phyloP scores from a whole-genome alignment of 1,140 invertebrate species.

The Heliconius nattereri region DNA sequence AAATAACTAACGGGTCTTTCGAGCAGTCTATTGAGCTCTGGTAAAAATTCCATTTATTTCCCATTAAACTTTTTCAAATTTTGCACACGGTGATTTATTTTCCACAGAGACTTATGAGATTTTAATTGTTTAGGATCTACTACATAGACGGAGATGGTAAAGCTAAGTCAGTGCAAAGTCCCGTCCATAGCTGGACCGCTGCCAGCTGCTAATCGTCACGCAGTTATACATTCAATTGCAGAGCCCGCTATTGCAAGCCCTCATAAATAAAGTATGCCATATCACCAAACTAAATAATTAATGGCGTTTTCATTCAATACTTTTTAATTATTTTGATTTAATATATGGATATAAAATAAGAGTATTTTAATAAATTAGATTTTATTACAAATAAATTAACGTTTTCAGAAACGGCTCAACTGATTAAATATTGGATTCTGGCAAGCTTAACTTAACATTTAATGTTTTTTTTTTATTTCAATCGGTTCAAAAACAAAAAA shows the following conservation, averaged over 20 bases:
- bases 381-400: too few relatives aligned
- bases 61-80: background rate
- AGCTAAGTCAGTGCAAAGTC: constrained; percentile 49
- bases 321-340: background rate
- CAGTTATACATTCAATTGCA: constrained; percentile 58
- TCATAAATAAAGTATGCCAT: constrained; percentile 42
- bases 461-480: too few relatives aligned
- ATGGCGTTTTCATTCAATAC: background rate
- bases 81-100: background rate
- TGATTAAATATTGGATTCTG: too few relatives aligned
- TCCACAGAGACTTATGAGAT: constrained; percentile 11
- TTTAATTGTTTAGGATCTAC: constrained; percentile 35
- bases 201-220: constrained; percentile 70
- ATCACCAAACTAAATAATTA: background rate
- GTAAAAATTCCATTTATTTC: background rate
- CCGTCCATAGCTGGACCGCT: constrained; percentile 51
- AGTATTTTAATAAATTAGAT: too few relatives aligned
- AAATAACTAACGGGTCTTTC: background rate
- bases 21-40: background rate
- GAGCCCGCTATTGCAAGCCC: constrained; percentile 32
- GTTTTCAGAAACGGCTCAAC: too few relatives aligned
- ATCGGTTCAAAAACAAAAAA: too few relatives aligned
- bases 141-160: constrained; percentile 35
- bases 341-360: background rate
- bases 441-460: too few relatives aligned